A percentile compares a stretch with the other conserved stretches of the same genome.
Conservation (phyloP, 1,140 invertebrate genomes). For the Temnothorax nylanderi region DNA sequence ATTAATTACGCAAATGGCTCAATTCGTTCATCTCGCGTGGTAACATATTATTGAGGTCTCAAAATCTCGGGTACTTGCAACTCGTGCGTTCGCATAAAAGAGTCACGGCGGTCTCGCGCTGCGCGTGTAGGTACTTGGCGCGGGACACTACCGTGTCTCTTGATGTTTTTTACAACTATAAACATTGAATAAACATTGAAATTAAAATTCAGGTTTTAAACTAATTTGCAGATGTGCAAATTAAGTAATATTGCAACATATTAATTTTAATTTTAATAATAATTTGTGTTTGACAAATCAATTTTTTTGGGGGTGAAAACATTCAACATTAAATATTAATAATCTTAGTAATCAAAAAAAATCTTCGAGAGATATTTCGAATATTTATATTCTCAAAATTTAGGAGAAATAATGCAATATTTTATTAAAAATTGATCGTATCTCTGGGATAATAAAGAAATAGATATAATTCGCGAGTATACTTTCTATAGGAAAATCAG, state of each 20-base stretch:
- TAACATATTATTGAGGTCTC: background rate
- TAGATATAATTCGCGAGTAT: background rate
- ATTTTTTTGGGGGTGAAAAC: background rate
- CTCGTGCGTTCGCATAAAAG: too few relatives aligned
- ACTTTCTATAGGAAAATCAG: background rate
- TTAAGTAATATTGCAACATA: background rate
- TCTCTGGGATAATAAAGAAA: background rate
- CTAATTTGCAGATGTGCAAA: background rate
- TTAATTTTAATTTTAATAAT: background rate
- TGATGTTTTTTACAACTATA: background rate
- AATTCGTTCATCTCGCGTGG: background rate
- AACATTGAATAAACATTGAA: background rate
- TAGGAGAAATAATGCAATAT: background rate
- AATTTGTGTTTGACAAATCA: background rate
- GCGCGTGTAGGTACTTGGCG: too few relatives aligned
- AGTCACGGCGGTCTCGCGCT: too few relatives aligned
- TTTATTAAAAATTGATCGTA: background rate
- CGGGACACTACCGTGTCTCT: too few relatives aligned
- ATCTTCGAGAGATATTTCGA: background rate
- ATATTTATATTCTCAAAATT: background rate
- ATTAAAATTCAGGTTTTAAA: slow-evolving; percentile 1
- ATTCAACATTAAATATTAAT: background rate
- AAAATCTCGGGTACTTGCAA: too few relatives aligned
- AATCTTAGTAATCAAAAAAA: background rate
- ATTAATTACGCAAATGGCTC: slow-evolving; percentile 48